Evolutionary conservation across 1,140 invertebrate genomes (phyloP).

Genomic region (Cydia fagiglandana): DNA sequence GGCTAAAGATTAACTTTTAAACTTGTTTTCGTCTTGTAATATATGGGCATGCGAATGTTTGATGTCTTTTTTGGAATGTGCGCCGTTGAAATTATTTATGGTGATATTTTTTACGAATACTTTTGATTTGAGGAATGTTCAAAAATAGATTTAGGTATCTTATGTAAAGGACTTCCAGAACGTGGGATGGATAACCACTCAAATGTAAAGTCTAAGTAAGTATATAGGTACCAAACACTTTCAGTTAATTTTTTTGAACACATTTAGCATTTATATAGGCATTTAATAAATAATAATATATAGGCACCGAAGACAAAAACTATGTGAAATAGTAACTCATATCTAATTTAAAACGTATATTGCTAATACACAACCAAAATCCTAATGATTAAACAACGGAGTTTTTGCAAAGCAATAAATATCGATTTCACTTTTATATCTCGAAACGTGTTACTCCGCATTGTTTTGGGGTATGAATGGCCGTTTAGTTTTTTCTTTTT

Average conservation of each 20-base stretch:
- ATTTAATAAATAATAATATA: too few relatives aligned
- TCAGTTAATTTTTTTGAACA: too few relatives aligned
- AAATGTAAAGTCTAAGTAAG: too few relatives aligned
- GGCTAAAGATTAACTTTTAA: slow-evolving; percentile 44
- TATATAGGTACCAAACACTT: too few relatives aligned
- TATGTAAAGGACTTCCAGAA: too few relatives aligned
- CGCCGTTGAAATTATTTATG: slow-evolving; percentile 6
- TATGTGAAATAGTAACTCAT: too few relatives aligned
- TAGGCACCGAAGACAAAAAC: too few relatives aligned
- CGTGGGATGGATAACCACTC: too few relatives aligned
- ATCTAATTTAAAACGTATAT: too few relatives aligned
- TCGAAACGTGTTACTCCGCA: not conserved
- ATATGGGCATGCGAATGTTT: slow-evolving; percentile 30
- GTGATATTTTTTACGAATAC: slow-evolving; percentile 41
- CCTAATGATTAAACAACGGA: not conserved
- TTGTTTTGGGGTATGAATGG: not conserved
- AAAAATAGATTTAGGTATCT: not conserved
- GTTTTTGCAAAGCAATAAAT: slow-evolving; percentile 37
- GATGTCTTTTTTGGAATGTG: slow-evolving; percentile 29
- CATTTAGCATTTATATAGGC: too few relatives aligned
- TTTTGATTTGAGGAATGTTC: slow-evolving; percentile 42
- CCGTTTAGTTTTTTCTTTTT: slow-evolving; percentile 14
- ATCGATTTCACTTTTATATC: slow-evolving; percentile 12
- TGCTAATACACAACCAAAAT: too few relatives aligned
- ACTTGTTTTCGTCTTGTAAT: slow-evolving; percentile 33